These are phyloP conservation scores for Gisinianus flammeolus DNA, from an alignment of 2,888 invertebrate species.

Conservation along the genomic window DNA sequence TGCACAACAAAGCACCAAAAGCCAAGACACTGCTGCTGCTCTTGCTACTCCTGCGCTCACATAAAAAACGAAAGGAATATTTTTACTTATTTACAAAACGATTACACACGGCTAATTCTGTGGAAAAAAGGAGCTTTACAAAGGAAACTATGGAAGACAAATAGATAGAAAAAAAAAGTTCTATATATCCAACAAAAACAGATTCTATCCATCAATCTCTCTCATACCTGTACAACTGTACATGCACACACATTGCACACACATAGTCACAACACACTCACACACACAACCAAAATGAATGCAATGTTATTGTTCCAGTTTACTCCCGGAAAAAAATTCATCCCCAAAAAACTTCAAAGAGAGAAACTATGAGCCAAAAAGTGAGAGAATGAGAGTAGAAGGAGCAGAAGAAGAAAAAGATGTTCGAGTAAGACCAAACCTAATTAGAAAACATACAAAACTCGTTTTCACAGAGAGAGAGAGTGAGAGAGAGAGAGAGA, in stretches of 20 bases:
- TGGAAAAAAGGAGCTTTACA: constrained; percentile 13
- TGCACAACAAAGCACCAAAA: neutral
- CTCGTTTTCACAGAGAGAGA: constrained; percentile 18
- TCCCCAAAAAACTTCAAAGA: no score
- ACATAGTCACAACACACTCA: no score
- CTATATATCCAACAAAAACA: neutral
- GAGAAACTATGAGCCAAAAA: neutral
- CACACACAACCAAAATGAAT: no score
- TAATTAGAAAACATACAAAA: constrained; percentile 21
- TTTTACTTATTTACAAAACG: constrained; percentile 18
- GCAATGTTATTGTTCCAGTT: no score
- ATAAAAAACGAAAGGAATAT: neutral
- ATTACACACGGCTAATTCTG: constrained; percentile 14
- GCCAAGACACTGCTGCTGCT: neutral
- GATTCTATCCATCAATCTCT: neutral
- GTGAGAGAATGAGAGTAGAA: neutral
- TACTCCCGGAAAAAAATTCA: no score
- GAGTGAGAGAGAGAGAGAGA: neutral
- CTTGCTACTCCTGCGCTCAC: no score
- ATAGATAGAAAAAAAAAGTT: neutral
- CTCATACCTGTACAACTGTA: neutral
- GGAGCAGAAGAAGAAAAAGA: neutral
- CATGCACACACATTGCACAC: no score
- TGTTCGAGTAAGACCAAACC: neutral
- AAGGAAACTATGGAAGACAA: neutral